These are phyloP conservation scores for Melangyna quadrimaculata DNA, from an alignment of 2,888 invertebrate species.

Conservation along the genomic window DNA sequence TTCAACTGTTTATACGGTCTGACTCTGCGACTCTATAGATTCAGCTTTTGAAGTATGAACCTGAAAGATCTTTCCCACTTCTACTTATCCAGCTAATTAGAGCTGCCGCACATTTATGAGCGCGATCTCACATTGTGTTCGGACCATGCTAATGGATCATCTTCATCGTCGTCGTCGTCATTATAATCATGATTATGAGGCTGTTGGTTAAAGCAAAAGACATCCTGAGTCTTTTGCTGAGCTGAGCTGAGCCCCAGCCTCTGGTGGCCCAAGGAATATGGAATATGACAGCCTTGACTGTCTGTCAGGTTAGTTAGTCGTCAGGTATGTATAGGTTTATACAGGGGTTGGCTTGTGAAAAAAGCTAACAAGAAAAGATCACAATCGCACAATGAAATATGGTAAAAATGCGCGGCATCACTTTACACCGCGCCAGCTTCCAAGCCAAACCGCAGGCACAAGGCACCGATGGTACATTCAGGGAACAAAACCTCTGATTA, in stretches of 20 bases:
- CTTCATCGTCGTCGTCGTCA: constrained; percentile 59
- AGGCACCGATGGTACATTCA: neutral
- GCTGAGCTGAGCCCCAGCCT: constrained; percentile 15
- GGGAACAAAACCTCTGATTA: constrained; percentile 43
- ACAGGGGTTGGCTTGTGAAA: neutral
- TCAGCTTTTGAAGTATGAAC: constrained; percentile 4
- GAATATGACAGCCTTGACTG: constrained; percentile 62
- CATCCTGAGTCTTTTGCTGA: constrained; percentile 29
- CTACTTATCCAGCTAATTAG: constrained; percentile 80
- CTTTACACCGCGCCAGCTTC: constrained; percentile 36
- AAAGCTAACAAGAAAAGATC: constrained; percentile 67
- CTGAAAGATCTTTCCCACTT: constrained; percentile 77
- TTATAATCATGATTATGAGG: constrained; percentile 48
- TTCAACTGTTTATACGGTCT: neutral
- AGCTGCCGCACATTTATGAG: constrained; percentile 78
- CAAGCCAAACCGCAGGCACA: neutral
- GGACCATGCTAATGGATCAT: constrained; percentile 71
- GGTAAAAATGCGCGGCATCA: constrained; percentile 67
- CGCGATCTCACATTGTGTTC: constrained; percentile 66
- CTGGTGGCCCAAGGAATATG: constrained; percentile 57
- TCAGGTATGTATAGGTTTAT: too few relatives aligned
- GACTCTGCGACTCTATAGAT: neutral
- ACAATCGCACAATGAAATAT: constrained; percentile 69
- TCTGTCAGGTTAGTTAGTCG: constrained; percentile 69
- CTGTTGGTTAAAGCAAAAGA: neutral